Base-by-base conservation (phyloP, 2,888 invertebrate species). In the Caenorhabditis zanzibari region DNA sequence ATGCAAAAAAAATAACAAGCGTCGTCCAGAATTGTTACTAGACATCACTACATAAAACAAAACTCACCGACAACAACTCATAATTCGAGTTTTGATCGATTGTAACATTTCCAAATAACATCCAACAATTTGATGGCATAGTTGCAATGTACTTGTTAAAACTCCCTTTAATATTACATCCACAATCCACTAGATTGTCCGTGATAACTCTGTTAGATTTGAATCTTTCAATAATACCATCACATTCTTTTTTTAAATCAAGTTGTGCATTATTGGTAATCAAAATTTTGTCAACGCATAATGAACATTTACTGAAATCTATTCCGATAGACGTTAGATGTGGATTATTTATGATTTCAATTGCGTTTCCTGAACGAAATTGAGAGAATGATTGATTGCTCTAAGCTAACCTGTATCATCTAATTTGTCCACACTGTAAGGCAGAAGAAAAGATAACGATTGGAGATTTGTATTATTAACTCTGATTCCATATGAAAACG, bases 401-500 rank as follows among this genome's bases (percentile, higher is more conserved):
- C 4, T 14, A 16, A 28, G 12, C 19, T 7, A 9, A 73, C 73
- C n/a, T 22, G 63, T 52, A 19, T 64, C 19, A 44, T 74, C 74
- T 5, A 74, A 44, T 22, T 0, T 0, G 4, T 16, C 16, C 0
- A 68, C 76, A 14, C 0, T 19, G 7, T 41, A 49, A 2, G 26
- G 49, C 26, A 41, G 49, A 16, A 76, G 41, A 71, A 77, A 77
- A 2, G 69, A 69, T 7, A 77, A 26, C 7, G 49, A 41, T 28
- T 44, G 24, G 2, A 77, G 16, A 9, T 77, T 77, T 0, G 69
- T 77, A 14, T 71, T 77, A 28, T 71, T 69, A 2, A 77, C n/a
- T 7, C 49, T 19, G 5, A 77, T 54, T 38, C 76, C 76, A n/a
- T 69, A 38, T 0, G 0, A 0, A 52, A 69, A 41, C 2, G 5